Percentiles rank a stretch among this genome's conserved stretches.
Evolutionary conservation across 2,797 vertebrate genomes (phyloP).

Genomic region (Fundulus diaphanus): DNA sequence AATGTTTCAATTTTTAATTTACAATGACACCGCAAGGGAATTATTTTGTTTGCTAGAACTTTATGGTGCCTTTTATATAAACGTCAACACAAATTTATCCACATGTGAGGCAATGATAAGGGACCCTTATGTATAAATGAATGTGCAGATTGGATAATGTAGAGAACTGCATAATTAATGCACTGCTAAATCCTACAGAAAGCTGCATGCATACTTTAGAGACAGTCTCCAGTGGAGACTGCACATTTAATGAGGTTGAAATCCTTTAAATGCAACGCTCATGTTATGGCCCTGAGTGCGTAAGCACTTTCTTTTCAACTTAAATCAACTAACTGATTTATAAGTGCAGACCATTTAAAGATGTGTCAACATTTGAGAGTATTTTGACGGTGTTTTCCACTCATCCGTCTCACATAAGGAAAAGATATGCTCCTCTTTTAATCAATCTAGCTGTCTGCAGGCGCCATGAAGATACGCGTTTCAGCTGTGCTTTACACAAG

Average conservation of each 20-base stretch:
- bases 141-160: conserved; percentile 39
- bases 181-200: conserved; percentile 28
- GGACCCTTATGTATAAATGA: conserved; percentile 40
- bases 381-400: conserved; percentile 14
- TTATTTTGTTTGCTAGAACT: conserved; percentile 26
- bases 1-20: conserved; percentile 17
- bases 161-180: conserved; percentile 47
- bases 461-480: conserved; percentile 2
- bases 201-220: conserved; percentile 26
- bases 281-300: neutral
- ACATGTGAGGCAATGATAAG: conserved; percentile 52
- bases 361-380: conserved; percentile 8
- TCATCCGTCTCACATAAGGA: conserved; percentile 4
- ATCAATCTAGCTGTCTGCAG: conserved; percentile 26
- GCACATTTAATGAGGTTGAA: conserved; percentile 17
- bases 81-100: conserved; percentile 37
- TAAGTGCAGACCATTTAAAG: conserved; percentile 13
- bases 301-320: conserved; percentile 4
- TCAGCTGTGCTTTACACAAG: conserved; percentile 10
- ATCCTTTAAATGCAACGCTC: conserved; percentile 13
- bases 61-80: conserved; percentile 30
- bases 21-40: conserved; percentile 18
- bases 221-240: conserved; percentile 21
- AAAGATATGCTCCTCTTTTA: conserved; percentile 21
- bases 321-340: conserved; percentile 7